Percentiles rank a stretch among this genome's conserved stretches.
Evolutionary conservation across 2,888 invertebrate species (phyloP).

Genomic region (Troilus luridus): DNA sequence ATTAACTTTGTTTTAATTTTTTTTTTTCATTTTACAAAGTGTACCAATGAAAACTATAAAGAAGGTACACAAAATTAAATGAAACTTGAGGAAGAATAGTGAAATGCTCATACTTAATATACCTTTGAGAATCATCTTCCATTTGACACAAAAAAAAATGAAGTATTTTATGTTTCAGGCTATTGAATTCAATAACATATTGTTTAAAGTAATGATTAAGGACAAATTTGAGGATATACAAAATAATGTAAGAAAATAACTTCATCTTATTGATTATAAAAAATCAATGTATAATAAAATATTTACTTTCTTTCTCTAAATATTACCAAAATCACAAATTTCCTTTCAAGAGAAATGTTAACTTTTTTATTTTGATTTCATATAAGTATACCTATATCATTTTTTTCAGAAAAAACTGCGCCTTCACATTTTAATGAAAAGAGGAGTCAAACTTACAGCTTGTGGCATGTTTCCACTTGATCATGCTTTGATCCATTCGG

Average conservation of each 20-base stretch:
- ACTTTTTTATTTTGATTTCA: no score
- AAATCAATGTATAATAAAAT: background rate
- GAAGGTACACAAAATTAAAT: no score
- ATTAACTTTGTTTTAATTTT: no score
- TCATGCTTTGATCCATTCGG: constrained; percentile 11
- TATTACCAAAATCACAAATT: background rate
- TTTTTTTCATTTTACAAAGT: no score
- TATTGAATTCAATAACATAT: background rate
- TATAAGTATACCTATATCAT: no score
- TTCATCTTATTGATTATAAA: background rate
- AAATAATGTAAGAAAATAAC: background rate
- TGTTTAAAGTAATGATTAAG: constrained; percentile 3
- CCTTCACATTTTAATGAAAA: constrained; percentile 2
- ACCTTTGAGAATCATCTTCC: no score
- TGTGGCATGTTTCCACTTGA: constrained; percentile 12
- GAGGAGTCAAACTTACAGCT: background rate
- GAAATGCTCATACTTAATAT: no score
- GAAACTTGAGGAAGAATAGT: no score
- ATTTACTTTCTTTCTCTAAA: background rate
- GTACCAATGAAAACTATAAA: no score
- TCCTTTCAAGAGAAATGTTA: no score
- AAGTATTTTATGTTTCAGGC: background rate
- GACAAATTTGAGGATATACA: background rate
- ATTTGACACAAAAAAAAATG: no score
- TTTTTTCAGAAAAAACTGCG: constrained; percentile 17